Conservation (phyloP, 2,888 invertebrate species). For the Cataglyphis altisquamis region DNA sequence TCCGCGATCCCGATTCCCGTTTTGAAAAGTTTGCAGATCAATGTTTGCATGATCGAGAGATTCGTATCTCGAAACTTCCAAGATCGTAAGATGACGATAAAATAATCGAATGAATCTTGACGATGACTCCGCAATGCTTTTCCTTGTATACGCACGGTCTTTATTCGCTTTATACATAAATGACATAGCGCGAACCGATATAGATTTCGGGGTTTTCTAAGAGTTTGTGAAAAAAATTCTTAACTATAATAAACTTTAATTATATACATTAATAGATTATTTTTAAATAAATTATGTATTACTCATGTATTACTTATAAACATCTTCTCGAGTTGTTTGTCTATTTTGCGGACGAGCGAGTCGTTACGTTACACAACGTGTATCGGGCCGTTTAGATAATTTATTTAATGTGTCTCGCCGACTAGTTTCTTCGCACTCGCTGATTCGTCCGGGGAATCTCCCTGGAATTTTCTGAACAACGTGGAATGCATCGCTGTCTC, state of each 20-base stretch:
- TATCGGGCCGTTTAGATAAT: slow-evolving; percentile 66
- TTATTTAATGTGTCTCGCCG: slow-evolving; percentile 42
- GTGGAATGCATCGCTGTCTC: not conserved
- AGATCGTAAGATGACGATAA: not conserved
- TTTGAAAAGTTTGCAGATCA: not conserved
- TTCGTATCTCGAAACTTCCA: not conserved
- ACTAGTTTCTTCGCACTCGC: slow-evolving; percentile 55
- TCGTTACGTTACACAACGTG: slow-evolving; percentile 67
- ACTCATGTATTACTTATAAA: not conserved
- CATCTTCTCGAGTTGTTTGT: not conserved
- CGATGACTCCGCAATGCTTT: not conserved
- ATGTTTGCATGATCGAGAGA: not conserved
- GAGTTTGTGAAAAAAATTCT: not conserved
- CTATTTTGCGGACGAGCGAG: slow-evolving; percentile 41
- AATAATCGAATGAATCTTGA: not conserved
- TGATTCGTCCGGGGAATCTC: slow-evolving; percentile 15
- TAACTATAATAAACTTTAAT: not conserved
- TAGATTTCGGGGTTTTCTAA: not conserved
- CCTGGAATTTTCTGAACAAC: not conserved
- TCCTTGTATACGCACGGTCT: not conserved
- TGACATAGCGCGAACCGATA: too few species aligned
- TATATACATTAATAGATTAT: not conserved
- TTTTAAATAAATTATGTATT: not conserved
- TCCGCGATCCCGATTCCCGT: not conserved
- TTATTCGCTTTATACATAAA: not conserved